Base-by-base conservation (phyloP, 2,797 vertebrate genomes). In the Otus scops region DNA sequence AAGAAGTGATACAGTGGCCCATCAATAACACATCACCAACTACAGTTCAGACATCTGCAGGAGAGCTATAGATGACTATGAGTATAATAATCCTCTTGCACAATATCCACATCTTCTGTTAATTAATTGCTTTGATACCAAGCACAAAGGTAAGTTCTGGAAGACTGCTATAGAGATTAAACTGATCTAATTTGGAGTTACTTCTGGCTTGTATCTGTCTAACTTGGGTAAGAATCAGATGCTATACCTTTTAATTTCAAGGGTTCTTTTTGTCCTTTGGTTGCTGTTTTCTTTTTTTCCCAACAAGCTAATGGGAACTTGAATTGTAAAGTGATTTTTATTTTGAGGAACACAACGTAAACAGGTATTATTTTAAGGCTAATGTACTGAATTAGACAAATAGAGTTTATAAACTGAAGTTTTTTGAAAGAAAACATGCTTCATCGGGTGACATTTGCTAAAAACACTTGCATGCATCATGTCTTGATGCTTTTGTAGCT, bases 391-490 rank as follows among this genome's bases (percentile, higher is more conserved):
- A 90, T 76, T 84, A 65, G 82, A 87, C 34, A 88, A 90, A 57
- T 28, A 83, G 65, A 34, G 26, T 92, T 95, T 93, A 96, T 80
- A 93, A 95, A 95, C 23, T 11, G 36, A 74, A 79, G 34, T 10
- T 88, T 92, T 94, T 92, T 88, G 86, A 94, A 93, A 87, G 57
- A 88, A 91, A 93, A 54, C 93, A 96, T 57, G 69, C 67, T 89
- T 88, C 57, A 74, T 10, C 74, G 47, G 32, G 67, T 54, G 70
- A 84, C 57, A 54, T 68, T 86, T 95, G 67, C 78, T 88, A 57
- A 77, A 84, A 94, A 71, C 43, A 64, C n/a, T 85, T 81, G 67
- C 20, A 82, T 77, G 77, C 51, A 71, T 73, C 34, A 63, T 15
- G 75, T 80, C 74, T 77, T 85, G 80, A 92, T 94, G 56, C 74